Evolutionary conservation across 2,113 vertebrate species (phyloP), one percentile per base, ranked within the genome.

Genomic region (Elgaria multicarinata): DNA sequence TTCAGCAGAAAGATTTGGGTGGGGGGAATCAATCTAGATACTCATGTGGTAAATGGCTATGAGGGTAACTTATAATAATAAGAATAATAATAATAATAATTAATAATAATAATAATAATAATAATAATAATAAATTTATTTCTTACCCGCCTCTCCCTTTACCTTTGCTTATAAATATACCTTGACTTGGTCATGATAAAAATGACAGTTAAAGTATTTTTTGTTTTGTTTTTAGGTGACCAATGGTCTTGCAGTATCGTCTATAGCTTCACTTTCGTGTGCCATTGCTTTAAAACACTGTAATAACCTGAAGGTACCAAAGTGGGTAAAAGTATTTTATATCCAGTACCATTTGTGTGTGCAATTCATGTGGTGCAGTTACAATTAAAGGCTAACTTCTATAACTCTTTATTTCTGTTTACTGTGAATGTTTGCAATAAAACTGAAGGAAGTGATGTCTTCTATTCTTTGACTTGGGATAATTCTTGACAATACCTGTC

Each of bases 241-340:
- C 95, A 98, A 93, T 44, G 98, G 98, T 77, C 88, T 98, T 79
- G 95, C 95, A 18, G 71, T 93, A 82, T 97, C 98, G 22, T 88
- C 89, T 28, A 89, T 96, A 3, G 66, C 94, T 86, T 94, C 96
- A 50, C 83, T 94, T 89, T 96, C 96, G 67, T 91, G 97, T 93
- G 94, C 90, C 8, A 94, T 97, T 93, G 97, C 97, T 62, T n/a
- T 98, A 76, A 93, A 94, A 76, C 95, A 96, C 74, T 36, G 90
- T 79, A 33, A 95, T 91, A 85, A 0, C 0, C 90, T 26, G 0
- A 94, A 96, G 90, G 87, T 92, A 64, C 93, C 96, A 86, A 97
- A 96, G 97, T 97, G 72, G 95, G 89, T 87, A 88, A 85, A 5
- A 77, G 4, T 84, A 22, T 79, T 72, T 91, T 93, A 46, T 0